phyloP scores from a whole-genome alignment of 2,797 vertebrate genomes.

The Microtus californicus region DNA sequence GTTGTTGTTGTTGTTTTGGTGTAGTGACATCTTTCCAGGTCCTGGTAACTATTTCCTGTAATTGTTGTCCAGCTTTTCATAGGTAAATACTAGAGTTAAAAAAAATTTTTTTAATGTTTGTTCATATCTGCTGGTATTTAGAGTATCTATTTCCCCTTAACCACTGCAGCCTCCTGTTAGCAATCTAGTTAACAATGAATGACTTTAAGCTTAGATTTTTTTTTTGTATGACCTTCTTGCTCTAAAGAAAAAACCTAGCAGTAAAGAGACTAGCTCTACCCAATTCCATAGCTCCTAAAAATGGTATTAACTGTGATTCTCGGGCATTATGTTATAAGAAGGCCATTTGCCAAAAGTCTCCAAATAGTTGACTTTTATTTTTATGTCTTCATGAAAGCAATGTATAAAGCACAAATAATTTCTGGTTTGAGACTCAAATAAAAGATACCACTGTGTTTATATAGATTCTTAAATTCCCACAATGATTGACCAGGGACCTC shows the following conservation, averaged over 20 bases:
- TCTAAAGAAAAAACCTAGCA: conserved; percentile 9
- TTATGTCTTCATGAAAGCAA: conserved; percentile 52
- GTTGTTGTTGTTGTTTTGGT: background rate
- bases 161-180: conserved; percentile 57
- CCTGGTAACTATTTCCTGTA: conserved; percentile 61
- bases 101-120: background rate
- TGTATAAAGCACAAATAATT: conserved; percentile 20
- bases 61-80: conserved; percentile 65
- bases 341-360: conserved; percentile 56
- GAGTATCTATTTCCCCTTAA: conserved; percentile 55
- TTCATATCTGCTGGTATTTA: conserved; percentile 56
- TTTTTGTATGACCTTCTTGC: conserved; percentile 10
- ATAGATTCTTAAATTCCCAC: conserved; percentile 45
- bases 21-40: conserved; percentile 63
- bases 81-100: conserved; percentile 67
- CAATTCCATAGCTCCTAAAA: conserved; percentile 1
- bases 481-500: conserved; percentile 6
- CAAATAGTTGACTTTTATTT: conserved; percentile 61
- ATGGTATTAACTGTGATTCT: conserved; percentile 13
- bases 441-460: conserved; percentile 45
- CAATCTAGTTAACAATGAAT: conserved; percentile 60
- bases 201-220: conserved; percentile 36
- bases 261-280: background rate
- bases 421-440: conserved; percentile 54
- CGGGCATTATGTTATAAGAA: conserved; percentile 32